phyloP scores from a whole-genome alignment of 2,797 vertebrate genomes.

The Pagetopsis macropterus region DNA sequence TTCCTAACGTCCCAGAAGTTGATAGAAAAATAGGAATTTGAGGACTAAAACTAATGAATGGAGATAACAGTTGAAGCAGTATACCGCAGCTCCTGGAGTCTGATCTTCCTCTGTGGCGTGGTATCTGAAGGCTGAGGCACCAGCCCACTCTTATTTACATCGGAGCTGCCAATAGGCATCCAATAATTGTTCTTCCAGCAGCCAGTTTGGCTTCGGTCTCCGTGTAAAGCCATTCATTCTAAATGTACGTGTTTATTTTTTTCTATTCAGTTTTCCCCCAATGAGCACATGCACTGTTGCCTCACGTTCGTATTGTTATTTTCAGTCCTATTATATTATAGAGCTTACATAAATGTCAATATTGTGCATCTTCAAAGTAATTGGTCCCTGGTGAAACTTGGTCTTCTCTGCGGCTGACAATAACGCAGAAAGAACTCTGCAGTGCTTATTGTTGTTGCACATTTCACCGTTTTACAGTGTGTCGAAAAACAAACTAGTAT shows the following conservation, averaged over 20 bases:
- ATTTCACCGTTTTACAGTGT: constrained; percentile 2
- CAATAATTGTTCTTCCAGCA: constrained; percentile 71
- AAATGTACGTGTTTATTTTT: constrained; percentile 25
- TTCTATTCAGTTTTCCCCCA: not conserved
- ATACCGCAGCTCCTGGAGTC: constrained; percentile 18
- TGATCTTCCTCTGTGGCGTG: constrained; percentile 48
- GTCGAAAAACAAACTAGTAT: not conserved
- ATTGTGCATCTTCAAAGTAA: constrained; percentile 40
- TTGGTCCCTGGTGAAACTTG: constrained; percentile 37
- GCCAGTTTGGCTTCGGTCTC: constrained; percentile 62
- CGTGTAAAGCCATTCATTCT: constrained; percentile 45
- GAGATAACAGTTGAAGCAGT: constrained; percentile 25
- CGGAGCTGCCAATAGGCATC: constrained; percentile 53
- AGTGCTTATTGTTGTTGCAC: constrained; percentile 9
- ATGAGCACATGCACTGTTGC: constrained; percentile 16
- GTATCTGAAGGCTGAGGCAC: constrained; percentile 59
- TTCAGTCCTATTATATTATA: constrained; percentile 33
- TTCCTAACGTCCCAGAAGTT: not conserved
- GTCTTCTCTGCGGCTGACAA: constrained; percentile 29
- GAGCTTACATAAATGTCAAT: constrained; percentile 43
- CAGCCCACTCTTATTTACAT: constrained; percentile 70
- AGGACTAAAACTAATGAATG: constrained; percentile 21
- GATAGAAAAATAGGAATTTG: not conserved
- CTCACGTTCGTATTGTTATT: constrained; percentile 25
- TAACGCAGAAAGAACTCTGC: constrained; percentile 1